Evolutionary conservation across 2,797 vertebrate species (phyloP).

Genomic region (Poecile montanus): DNA sequence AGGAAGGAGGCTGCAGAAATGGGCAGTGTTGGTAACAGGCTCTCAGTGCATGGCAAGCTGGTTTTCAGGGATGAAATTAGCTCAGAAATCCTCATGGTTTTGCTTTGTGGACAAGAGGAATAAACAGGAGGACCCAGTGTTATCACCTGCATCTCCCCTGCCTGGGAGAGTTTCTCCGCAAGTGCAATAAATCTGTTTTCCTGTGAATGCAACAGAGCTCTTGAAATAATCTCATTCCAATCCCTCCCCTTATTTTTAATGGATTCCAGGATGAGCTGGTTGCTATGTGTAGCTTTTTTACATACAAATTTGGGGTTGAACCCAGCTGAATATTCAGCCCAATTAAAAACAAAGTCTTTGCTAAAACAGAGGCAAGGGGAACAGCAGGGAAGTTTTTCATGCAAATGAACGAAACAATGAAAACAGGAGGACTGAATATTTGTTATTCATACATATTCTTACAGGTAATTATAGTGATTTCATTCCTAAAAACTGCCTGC

Average conservation of each 20-base stretch:
- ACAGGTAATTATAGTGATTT: slow-evolving; percentile 68
- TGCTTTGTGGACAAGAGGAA: background rate
- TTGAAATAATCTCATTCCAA: slow-evolving; percentile 42
- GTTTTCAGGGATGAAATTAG: slow-evolving; percentile 32
- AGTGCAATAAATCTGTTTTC: slow-evolving; percentile 32
- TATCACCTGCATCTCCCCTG: background rate
- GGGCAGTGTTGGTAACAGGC: background rate
- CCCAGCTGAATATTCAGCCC: slow-evolving; percentile 48
- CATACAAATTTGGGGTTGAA: slow-evolving; percentile 40
- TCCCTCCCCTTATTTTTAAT: slow-evolving; percentile 37
- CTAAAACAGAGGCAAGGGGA: slow-evolving; percentile 35
- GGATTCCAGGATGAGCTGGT: slow-evolving; percentile 29
- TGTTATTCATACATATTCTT: slow-evolving; percentile 65
- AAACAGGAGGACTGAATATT: background rate
- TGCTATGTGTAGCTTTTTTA: slow-evolving; percentile 13
- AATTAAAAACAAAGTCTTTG: slow-evolving; percentile 50
- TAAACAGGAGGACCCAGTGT: background rate
- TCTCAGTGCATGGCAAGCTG: background rate
- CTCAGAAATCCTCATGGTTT: background rate
- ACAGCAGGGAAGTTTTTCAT: slow-evolving; percentile 31
- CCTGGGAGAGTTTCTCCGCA: background rate
- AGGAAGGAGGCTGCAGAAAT: background rate
- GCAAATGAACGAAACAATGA: background rate
- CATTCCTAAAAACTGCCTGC: background rate
- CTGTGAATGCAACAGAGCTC: slow-evolving; percentile 13